These are phyloP conservation scores for Zaprionus ornatus DNA, from an alignment of 1,140 invertebrate genomes.

Conservation along the genomic window DNA sequence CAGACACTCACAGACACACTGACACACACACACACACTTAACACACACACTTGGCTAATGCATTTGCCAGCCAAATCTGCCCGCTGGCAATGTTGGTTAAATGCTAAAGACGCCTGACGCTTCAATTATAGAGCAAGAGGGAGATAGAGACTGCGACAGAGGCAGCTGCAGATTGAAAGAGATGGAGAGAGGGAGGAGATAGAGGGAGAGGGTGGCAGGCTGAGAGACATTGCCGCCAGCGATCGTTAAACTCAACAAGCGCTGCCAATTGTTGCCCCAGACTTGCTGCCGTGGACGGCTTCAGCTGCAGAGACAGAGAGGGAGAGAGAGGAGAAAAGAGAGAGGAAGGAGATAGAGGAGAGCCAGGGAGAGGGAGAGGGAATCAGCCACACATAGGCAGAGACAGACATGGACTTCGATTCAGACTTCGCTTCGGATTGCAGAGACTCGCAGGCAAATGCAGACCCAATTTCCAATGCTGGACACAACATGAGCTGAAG, in stretches of 20 bases:
- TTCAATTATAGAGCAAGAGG: constrained; percentile 50
- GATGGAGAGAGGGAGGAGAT: background rate
- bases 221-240: constrained; percentile 44
- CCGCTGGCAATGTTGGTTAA: constrained; percentile 46
- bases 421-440: too few species aligned
- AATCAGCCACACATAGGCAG: too few species aligned
- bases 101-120: constrained; percentile 60
- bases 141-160: background rate
- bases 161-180: constrained; percentile 1
- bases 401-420: too few species aligned
- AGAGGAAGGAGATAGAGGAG: background rate
- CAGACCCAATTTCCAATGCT: constrained; percentile 14
- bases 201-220: constrained; percentile 9
- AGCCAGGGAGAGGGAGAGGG: background rate
- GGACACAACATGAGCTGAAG: background rate
- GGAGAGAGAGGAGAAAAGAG: too few species aligned
- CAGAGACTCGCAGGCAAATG: background rate
- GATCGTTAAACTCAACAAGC: constrained; percentile 66
- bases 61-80: constrained; percentile 28
- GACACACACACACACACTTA: background rate
- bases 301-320: background rate
- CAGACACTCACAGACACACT: background rate
- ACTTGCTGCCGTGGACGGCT: background rate
- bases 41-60: constrained; percentile 26
- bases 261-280: constrained; percentile 24